Evolutionary conservation across 2,888 invertebrate genomes (phyloP).

Genomic region (Andrena praecox): DNA sequence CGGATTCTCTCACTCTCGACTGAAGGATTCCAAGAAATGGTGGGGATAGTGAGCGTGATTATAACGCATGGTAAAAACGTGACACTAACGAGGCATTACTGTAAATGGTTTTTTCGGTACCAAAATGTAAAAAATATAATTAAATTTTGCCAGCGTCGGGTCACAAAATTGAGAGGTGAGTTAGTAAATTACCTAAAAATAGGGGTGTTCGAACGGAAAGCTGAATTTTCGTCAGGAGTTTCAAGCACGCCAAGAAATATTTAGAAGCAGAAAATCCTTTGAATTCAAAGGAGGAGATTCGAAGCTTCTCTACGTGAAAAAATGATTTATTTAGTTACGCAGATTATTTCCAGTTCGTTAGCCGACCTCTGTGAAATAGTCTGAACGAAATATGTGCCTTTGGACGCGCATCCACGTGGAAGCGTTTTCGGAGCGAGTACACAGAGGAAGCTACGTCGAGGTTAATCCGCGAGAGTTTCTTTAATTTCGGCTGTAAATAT

Average conservation of each 20-base stretch:
- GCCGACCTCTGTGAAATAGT: background rate
- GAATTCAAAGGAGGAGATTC: background rate
- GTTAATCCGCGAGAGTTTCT: conserved; percentile 34
- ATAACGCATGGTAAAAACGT: no score
- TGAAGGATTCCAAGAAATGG: no score
- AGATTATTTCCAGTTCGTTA: background rate
- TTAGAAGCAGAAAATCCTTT: background rate
- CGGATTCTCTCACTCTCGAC: no score
- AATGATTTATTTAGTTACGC: background rate
- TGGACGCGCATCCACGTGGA: background rate
- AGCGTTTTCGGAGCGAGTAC: conserved; percentile 3
- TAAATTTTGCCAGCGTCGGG: no score
- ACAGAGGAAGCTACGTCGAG: conserved; percentile 4
- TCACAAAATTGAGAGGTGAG: no score
- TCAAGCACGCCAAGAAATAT: background rate
- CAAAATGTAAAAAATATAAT: no score
- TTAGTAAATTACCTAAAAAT: no score
- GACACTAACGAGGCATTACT: no score
- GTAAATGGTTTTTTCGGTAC: no score
- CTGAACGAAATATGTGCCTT: background rate
- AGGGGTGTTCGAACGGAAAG: background rate
- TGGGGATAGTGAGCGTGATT: no score
- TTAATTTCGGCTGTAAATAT: conserved; percentile 55
- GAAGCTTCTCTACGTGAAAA: background rate
- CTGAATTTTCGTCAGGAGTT: background rate